Evolutionary conservation across 2,888 invertebrate genomes (phyloP), one percentile per base, ranked within the genome.

Genomic region (Boloria euphrosyne): DNA sequence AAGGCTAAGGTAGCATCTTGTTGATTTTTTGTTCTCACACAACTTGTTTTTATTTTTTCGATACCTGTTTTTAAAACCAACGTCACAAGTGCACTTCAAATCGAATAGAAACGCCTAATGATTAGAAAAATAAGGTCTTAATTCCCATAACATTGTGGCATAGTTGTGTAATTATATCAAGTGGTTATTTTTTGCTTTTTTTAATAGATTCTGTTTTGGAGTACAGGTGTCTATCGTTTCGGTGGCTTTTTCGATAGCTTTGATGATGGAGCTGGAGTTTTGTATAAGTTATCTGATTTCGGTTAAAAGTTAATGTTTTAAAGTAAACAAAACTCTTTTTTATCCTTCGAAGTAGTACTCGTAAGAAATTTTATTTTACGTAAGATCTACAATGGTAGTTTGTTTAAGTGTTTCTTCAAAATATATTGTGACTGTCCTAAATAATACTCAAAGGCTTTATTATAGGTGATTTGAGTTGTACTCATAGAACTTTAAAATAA

Each of bases 21-120:
- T 38, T 38, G 22, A 22, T 57, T 57, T 57, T 57, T 57, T 57
- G 55, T 57, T 57, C 55, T 46, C 55, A 57, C 55, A 44, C 55
- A n/a, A 57, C 44, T n/a, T 57, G 55, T 22, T 22, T 57, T 17
- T 57, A 44, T 57, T 57, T 55, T 55, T 57, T 44, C 44, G n/a
- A 46, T 57, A 57, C 55, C 55, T 57, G 55, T 57, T 57, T 57
- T 55, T 14, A 22, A 22, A 57, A 46, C 18, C 17, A 17, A n/a
- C 4, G 3, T 44, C 18, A 10, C 44, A n/a, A 13, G 14, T 55
- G 55, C 55, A 10, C 10, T 43, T 44, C 16, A n/a, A 50, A 17
- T 50, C 18, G 18, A 13, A 50, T 14, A 0, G n/a, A 14, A 57
- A 18, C 3, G 18, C n/a, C 10, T 57, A 18, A 22, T n/a, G 0